Evolutionary conservation across 2,888 invertebrate species (phyloP).

Genomic region (Chymomyza fuscimana): DNA sequence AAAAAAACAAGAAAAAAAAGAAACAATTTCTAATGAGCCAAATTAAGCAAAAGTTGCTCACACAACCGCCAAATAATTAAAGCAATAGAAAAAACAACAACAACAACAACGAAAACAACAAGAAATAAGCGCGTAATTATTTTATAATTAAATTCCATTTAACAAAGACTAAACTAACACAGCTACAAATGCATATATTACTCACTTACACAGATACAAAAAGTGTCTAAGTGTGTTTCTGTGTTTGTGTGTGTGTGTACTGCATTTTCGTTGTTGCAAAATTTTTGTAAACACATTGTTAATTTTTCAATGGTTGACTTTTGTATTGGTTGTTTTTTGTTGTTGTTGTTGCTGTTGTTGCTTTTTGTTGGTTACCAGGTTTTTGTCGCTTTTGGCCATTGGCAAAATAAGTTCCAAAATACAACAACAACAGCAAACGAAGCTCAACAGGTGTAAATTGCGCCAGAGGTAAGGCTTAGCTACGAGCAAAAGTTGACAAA

Average conservation of each 20-base stretch:
- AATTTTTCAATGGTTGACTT: slow-evolving; percentile 36
- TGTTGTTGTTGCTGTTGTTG: slow-evolving; percentile 2
- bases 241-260: background rate
- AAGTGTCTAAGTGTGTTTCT: slow-evolving; percentile 5
- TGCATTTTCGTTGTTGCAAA: slow-evolving; percentile 37
- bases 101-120: slow-evolving; percentile 38
- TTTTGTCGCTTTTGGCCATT: background rate
- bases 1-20: slow-evolving; percentile 8
- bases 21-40: slow-evolving; percentile 64
- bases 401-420: slow-evolving; percentile 3
- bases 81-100: slow-evolving; percentile 39
- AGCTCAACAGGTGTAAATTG: slow-evolving; percentile 72
- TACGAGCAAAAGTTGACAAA: slow-evolving; percentile 5
- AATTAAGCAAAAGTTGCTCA: slow-evolving; percentile 57
- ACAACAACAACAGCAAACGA: slow-evolving; percentile 23
- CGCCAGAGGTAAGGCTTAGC: slow-evolving; percentile 33
- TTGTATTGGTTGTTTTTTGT: slow-evolving; percentile 1
- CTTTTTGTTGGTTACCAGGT: slow-evolving; percentile 23
- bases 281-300: slow-evolving; percentile 40
- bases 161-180: slow-evolving; percentile 47
- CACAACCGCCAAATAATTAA: slow-evolving; percentile 63
- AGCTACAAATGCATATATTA: slow-evolving; percentile 14
- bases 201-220: background rate
- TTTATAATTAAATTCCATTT: slow-evolving; percentile 74
- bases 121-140: slow-evolving; percentile 71